These are phyloP conservation scores for Daubentonia madagascariensis DNA, from an alignment of 2,113 vertebrate species.

Conservation along the genomic window DNA sequence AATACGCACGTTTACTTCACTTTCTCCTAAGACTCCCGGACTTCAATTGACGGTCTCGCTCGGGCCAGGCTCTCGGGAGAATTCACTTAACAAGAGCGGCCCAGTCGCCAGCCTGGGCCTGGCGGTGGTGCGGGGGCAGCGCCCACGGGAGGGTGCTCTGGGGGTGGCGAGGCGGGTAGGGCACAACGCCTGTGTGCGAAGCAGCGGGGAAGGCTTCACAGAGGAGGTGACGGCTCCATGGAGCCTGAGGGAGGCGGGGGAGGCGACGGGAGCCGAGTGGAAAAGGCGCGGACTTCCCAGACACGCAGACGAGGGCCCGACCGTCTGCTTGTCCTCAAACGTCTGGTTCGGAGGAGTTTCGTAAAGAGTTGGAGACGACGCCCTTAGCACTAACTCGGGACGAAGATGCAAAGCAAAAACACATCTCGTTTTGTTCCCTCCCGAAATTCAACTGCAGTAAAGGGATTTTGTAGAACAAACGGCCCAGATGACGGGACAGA, in stretches of 20 bases:
- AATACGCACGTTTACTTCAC: too few species aligned
- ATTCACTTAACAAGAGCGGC: too few species aligned
- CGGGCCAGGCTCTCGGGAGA: too few species aligned
- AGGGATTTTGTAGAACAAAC: neutral
- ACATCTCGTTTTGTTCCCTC: too few species aligned
- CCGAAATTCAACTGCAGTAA: neutral
- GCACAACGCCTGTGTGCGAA: neutral
- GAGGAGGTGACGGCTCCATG: too few species aligned
- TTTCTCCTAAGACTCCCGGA: neutral
- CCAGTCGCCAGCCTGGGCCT: too few species aligned
- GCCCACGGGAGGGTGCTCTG: too few species aligned
- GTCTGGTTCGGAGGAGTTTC: neutral
- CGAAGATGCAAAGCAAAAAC: neutral
- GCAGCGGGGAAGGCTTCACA: neutral
- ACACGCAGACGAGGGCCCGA: rapidly evolving
- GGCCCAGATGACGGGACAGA: too few species aligned
- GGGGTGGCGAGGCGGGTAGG: too few species aligned
- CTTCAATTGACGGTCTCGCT: too few species aligned
- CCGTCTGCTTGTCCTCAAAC: rapidly evolving
- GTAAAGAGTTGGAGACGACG: neutral
- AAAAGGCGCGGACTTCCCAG: rapidly evolving
- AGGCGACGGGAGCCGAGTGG: too few species aligned
- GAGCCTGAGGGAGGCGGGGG: neutral
- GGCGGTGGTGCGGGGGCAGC: too few species aligned
- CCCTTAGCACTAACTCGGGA: neutral